phyloP scores from a whole-genome alignment of 2,797 vertebrate genomes.

The Coracias cyanogaster region DNA sequence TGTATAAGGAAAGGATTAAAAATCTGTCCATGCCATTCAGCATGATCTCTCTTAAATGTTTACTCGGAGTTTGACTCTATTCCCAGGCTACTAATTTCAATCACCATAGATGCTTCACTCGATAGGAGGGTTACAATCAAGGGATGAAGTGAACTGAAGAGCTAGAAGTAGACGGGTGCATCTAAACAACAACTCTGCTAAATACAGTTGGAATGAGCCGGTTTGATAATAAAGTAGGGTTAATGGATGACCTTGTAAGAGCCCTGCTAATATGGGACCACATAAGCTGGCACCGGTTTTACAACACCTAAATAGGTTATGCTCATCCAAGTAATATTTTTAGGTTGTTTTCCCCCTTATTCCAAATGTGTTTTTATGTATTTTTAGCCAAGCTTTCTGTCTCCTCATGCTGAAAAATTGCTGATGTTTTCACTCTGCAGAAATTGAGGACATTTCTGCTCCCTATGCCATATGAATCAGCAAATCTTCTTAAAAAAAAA shows the following conservation, averaged over 20 bases:
- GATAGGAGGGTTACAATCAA: background rate
- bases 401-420: constrained; percentile 65
- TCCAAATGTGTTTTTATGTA: constrained; percentile 55
- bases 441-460: constrained; percentile 59
- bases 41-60: background rate
- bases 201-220: background rate
- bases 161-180: background rate
- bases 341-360: constrained; percentile 31
- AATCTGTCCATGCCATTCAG: background rate
- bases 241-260: constrained; percentile 17
- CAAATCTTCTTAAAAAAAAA: background rate
- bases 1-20: background rate
- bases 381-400: constrained; percentile 62
- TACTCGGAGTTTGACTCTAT: background rate
- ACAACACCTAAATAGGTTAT: constrained; percentile 60
- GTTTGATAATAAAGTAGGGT: background rate
- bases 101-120: background rate
- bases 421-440: constrained; percentile 59
- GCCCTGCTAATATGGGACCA: background rate
- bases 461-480: constrained; percentile 56
- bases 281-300: constrained; percentile 31
- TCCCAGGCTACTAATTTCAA: background rate
- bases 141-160: background rate
- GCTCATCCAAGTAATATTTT: constrained; percentile 57
- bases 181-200: background rate